Evolutionary conservation across 2,113 vertebrate species (phyloP), one percentile per base, ranked within the genome.

Genomic region (Mugil cephalus): DNA sequence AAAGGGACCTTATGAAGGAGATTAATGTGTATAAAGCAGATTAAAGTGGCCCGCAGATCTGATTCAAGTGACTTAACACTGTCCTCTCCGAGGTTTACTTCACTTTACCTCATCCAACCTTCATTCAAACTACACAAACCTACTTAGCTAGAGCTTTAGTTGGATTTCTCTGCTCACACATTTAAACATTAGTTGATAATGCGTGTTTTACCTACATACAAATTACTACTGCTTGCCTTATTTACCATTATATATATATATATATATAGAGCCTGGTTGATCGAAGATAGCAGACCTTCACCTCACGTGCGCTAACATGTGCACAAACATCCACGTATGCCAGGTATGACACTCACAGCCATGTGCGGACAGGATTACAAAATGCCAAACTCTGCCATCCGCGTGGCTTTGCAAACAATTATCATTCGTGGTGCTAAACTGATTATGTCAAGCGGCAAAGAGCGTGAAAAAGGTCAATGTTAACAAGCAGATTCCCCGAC

Each of bases 351-450:
- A 47, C 24, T 54, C 43, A 14, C 17, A 15, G 74, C 46, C 83
- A 68, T 79, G 84, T 75, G 54, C 59, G 17, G 5, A 21, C 17
- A 10, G 74, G 85, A 89, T 90, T 89, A 88, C 47, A 0, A 42
- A 30, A 59, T 58, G 39, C 67, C 43, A 45, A 42, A 60, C 56
- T 46, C 77, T 46, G 19, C 75, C 80, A 84, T 58, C 85, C 78
- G 72, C 58, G 68, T 63, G 9, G 64, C 63, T 69, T 53, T 69
- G 42, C 47, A 55, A 73, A 80, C 21, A 74, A 81, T 75, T 9
- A 76, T 65, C 10, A 69, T 83, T 63, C 76, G 65, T 58, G 40
- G 14, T 30, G 15, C 21, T 72, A 4, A 43, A 79, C 74, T 52
- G 59, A 77, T 68, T 71, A 56, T 51, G 51, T 43, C 56, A 21